Percentiles rank a stretch among this genome's conserved stretches.
These are phyloP conservation scores for Acanthaster planci DNA, from an alignment of 35 echinoderm and acorn worm species.

Conservation along the genomic window DNA sequence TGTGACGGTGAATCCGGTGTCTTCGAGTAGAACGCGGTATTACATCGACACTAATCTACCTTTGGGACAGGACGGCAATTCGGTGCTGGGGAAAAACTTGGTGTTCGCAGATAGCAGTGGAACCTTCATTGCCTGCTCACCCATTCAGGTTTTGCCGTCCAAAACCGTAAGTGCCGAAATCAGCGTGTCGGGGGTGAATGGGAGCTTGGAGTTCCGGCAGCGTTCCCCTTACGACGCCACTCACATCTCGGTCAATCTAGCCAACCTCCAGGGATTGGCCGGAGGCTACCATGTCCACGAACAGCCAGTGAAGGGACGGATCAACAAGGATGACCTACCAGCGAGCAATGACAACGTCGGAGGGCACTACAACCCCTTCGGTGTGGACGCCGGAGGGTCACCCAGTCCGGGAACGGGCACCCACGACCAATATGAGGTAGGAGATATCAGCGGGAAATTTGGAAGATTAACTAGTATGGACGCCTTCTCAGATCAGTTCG, in stretches of 20 bases:
- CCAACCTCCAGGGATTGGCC: slow-evolving; percentile 60
- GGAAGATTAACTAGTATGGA: slow-evolving; percentile 44
- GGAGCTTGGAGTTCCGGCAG: slow-evolving; percentile 63
- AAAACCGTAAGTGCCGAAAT: slow-evolving; percentile 64
- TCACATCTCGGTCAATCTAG: slow-evolving; percentile 48
- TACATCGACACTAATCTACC: slow-evolving; percentile 73
- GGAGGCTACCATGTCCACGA: slow-evolving; percentile 90
- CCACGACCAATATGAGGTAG: slow-evolving; percentile 82
- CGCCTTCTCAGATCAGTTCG: slow-evolving; percentile 17
- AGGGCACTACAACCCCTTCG: slow-evolving; percentile 90
- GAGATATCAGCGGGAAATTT: slow-evolving; percentile 94
- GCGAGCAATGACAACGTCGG: slow-evolving; percentile 50
- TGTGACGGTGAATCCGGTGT: slow-evolving; percentile 54
- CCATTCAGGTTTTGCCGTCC: slow-evolving; percentile 42
- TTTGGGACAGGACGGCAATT: slow-evolving; percentile 44
- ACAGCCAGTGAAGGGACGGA: slow-evolving; percentile 68
- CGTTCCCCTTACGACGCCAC: slow-evolving; percentile 76
- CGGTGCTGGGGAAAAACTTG: slow-evolving; percentile 61
- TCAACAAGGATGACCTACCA: slow-evolving; percentile 46
- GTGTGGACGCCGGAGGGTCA: not conserved
- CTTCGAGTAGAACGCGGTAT: slow-evolving; percentile 38
- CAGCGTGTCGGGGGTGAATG: slow-evolving; percentile 57
- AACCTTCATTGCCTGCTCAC: slow-evolving; percentile 46
- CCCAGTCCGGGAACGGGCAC: slow-evolving; percentile 33
- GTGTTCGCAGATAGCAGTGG: slow-evolving; percentile 47